These are phyloP conservation scores for Oedothorax gibbosus DNA, from an alignment of 1,140 invertebrate genomes.

Conservation along the genomic window DNA sequence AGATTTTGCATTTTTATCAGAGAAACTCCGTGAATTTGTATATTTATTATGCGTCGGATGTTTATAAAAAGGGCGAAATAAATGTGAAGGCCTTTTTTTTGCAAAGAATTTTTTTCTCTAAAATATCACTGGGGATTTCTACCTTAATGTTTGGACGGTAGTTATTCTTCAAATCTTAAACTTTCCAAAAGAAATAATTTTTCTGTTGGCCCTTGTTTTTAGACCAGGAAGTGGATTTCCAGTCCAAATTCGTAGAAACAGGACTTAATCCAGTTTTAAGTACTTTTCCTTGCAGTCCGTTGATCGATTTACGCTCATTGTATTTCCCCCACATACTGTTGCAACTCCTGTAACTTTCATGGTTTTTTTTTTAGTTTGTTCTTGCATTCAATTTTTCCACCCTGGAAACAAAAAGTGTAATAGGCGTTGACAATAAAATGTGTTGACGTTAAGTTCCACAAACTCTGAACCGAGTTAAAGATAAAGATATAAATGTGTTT, in stretches of 20 bases:
- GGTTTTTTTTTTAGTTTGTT: slow-evolving; percentile 3
- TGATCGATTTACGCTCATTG: slow-evolving; percentile 52
- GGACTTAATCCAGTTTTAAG: slow-evolving; percentile 58
- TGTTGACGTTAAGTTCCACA: slow-evolving; percentile 36
- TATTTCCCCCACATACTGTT: slow-evolving; percentile 21
- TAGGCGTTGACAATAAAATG: slow-evolving; percentile 46
- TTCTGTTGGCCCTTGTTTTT: no score
- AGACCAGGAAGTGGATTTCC: background rate
- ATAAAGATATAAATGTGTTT: no score
- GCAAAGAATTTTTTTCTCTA: no score
- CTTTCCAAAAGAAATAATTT: no score
- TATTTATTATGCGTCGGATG: no score
- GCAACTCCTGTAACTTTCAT: background rate
- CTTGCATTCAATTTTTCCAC: slow-evolving; percentile 24
- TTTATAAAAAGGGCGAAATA: no score
- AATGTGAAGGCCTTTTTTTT: no score
- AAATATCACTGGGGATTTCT: no score
- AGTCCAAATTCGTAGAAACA: background rate
- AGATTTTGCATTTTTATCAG: no score
- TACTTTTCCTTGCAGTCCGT: slow-evolving; percentile 28
- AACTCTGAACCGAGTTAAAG: background rate
- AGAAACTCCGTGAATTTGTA: no score
- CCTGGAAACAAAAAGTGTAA: slow-evolving; percentile 17
- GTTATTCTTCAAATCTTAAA: no score
- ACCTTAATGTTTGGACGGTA: no score